phyloP scores from a whole-genome alignment of 1,140 invertebrate species.

The Fopius arisanus region DNA sequence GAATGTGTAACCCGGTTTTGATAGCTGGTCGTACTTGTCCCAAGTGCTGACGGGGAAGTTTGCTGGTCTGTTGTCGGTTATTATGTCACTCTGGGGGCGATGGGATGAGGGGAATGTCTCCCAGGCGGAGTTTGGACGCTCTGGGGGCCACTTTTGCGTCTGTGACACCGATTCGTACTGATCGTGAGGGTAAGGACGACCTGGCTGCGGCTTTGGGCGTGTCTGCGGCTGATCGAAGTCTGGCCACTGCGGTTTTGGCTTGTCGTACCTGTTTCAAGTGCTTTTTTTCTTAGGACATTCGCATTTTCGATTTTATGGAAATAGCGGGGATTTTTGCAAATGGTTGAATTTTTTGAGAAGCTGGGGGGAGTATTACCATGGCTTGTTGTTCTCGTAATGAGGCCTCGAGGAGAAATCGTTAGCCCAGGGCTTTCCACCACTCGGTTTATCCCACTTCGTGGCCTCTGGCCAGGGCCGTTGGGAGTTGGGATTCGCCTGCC shows the following conservation, averaged over 20 bases:
- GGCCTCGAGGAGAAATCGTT: slow-evolving; percentile 46
- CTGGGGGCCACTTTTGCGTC: slow-evolving; percentile 60
- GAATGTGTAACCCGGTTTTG: slow-evolving; percentile 37
- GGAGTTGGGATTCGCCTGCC: slow-evolving; percentile 71
- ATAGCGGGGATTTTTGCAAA: too few species aligned
- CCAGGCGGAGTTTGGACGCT: slow-evolving; percentile 51
- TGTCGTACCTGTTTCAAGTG: slow-evolving; percentile 50
- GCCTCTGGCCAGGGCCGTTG: slow-evolving; percentile 58
- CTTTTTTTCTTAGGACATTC: too few species aligned
- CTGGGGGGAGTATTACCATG: slow-evolving; percentile 42
- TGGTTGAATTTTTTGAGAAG: too few species aligned
- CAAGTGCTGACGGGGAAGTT: slow-evolving; percentile 69
- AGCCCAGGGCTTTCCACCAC: slow-evolving; percentile 54
- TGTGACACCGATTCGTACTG: slow-evolving; percentile 47
- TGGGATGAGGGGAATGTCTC: slow-evolving; percentile 46
- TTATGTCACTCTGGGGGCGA: slow-evolving; percentile 62
- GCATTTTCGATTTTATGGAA: too few species aligned
- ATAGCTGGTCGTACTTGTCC: slow-evolving; percentile 46
- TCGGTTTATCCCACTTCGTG: slow-evolving; percentile 57
- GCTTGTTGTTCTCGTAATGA: slow-evolving; percentile 51
- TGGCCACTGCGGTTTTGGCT: slow-evolving; percentile 51
- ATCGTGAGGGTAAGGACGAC: slow-evolving; percentile 43
- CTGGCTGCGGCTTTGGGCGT: slow-evolving; percentile 43
- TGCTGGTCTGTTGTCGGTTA: slow-evolving; percentile 73
- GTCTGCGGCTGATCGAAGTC: slow-evolving; percentile 38